Evolutionary conservation across 1,140 invertebrate species (phyloP).

Genomic region (Diabrotica virgifera): DNA sequence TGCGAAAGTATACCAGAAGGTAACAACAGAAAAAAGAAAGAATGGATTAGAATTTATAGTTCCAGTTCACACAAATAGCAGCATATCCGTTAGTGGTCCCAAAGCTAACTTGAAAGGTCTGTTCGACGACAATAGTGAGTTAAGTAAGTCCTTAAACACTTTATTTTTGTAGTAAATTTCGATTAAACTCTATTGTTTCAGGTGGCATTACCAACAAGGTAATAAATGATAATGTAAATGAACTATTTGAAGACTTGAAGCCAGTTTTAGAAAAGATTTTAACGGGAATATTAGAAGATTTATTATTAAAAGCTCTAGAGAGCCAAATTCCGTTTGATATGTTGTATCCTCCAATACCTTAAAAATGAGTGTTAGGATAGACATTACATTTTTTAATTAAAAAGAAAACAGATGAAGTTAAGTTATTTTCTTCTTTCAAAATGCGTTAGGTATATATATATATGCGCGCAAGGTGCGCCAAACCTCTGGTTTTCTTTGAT

Average conservation of each 20-base stretch:
- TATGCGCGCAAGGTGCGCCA: no score
- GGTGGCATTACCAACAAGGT: conserved; percentile 36
- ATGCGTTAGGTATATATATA: no score
- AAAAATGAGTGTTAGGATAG: no score
- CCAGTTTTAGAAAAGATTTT: conserved; percentile 36
- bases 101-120: conserved; percentile 32
- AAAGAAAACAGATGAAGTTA: no score
- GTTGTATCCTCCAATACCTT: conserved; percentile 31
- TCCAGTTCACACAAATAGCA: conserved; percentile 30
- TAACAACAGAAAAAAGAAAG: conserved; percentile 15
- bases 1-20: conserved; percentile 30
- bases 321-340: conserved; percentile 34
- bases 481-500: no score
- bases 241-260: conserved; percentile 36
- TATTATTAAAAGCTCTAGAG: conserved; percentile 29
- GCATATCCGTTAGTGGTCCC: conserved; percentile 29
- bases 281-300: conserved; percentile 31
- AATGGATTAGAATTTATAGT: conserved; percentile 24
- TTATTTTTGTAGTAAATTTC: background rate
- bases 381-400: no score
- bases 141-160: conserved; percentile 27
- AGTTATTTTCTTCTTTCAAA: no score
- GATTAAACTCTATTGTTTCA: conserved; percentile 21
- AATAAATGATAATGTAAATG: conserved; percentile 37
- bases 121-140: conserved; percentile 30